A percentile compares a stretch with the other conserved stretches of the same genome.
Evolutionary conservation across 2,113 vertebrate species (phyloP).

Genomic region (Myrmophylax atrothorax): DNA sequence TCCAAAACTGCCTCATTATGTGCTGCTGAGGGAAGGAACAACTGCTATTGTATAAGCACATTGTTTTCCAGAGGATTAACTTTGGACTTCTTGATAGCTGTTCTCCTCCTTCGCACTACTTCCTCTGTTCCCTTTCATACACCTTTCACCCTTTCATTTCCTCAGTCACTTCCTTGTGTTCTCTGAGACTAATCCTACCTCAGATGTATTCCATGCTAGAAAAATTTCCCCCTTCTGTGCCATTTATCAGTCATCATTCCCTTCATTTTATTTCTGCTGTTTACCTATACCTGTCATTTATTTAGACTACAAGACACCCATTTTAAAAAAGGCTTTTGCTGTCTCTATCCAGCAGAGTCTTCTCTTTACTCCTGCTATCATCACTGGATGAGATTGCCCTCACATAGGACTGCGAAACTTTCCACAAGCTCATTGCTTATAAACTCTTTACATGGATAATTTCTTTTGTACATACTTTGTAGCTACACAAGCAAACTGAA

Average conservation of each 20-base stretch:
- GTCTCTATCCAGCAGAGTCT: neutral
- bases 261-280: neutral
- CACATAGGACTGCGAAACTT: neutral
- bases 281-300: neutral
- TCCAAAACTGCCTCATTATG: neutral
- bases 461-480: neutral
- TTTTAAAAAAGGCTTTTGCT: neutral
- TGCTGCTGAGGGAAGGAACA: neutral
- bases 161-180: neutral
- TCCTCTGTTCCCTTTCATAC: neutral
- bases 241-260: neutral
- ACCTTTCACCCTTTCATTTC: neutral
- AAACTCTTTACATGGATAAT: neutral
- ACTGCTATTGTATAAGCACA: neutral
- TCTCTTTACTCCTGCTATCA: neutral
- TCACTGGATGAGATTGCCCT: neutral
- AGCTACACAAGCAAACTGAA: neutral
- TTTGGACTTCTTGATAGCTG: neutral
- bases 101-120: neutral
- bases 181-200: neutral
- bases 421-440: neutral
- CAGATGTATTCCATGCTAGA: neutral
- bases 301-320: neutral
- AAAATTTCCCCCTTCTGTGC: neutral
- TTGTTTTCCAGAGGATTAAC: neutral